Percentiles rank a stretch among this genome's conserved stretches.
Conservation (phyloP, 2,797 vertebrate genomes). For the Pelobates cultripes region DNA sequence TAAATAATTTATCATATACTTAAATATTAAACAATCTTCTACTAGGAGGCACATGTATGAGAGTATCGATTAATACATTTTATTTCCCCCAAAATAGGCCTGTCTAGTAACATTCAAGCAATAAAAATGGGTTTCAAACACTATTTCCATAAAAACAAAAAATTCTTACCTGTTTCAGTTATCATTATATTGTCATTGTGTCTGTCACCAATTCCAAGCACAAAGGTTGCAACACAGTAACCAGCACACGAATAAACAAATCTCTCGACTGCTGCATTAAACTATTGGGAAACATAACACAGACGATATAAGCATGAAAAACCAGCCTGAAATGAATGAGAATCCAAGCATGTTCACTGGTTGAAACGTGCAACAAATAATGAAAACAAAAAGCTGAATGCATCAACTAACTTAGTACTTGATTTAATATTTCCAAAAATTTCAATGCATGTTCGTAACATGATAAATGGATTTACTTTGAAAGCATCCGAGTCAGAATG, state of each 20-base stretch:
- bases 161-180: constrained; percentile 88
- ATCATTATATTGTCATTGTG: constrained; percentile 99
- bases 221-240: constrained; percentile 97
- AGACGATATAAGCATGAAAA: neutral
- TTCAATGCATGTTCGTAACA: no score
- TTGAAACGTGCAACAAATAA: no score
- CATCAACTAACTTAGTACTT: no score
- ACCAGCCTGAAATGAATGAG: no score
- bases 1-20: neutral
- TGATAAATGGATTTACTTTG: no score
- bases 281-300: constrained; percentile 69
- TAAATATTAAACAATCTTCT: constrained; percentile 41
- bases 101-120: neutral
- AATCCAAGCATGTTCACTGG: no score
- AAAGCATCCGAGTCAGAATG: no score
- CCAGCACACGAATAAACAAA: constrained; percentile 96
- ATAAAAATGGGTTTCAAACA: neutral
- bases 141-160: no score
- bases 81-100: constrained; percentile 11
- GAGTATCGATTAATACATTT: neutral
- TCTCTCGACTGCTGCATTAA: constrained; percentile 92
- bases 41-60: neutral
- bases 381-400: no score
- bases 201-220: constrained; percentile 95
- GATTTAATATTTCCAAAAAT: no score